phyloP scores from a whole-genome alignment of 2,888 invertebrate genomes.

The Mesorhabditis belari region DNA sequence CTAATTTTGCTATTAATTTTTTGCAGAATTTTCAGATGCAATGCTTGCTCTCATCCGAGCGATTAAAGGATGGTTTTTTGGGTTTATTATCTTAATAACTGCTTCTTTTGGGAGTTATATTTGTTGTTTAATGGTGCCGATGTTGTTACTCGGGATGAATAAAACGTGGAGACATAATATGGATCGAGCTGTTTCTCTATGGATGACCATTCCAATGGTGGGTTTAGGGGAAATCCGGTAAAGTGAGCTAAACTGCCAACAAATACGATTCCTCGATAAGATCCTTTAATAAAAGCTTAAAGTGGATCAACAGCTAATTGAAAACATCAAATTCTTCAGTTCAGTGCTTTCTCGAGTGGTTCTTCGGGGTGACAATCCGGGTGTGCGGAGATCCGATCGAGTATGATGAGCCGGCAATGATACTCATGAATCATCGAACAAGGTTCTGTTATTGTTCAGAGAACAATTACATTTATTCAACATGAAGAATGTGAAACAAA shows the following conservation, averaged over 20 bases:
- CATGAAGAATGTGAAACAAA: too few species aligned
- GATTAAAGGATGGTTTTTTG: constrained; percentile 39
- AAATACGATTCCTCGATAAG: too few species aligned
- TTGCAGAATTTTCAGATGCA: not conserved
- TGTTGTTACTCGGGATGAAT: constrained; percentile 35
- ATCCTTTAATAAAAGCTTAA: too few species aligned
- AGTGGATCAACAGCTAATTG: not conserved
- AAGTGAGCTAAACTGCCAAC: too few species aligned
- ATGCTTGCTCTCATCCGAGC: constrained; percentile 24
- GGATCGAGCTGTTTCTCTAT: constrained; percentile 50
- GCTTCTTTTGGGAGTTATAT: constrained; percentile 47
- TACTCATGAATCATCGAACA: constrained; percentile 70
- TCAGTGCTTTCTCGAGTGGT: constrained; percentile 46
- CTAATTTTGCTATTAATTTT: too few species aligned
- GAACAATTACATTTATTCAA: too few species aligned
- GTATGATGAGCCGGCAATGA: constrained; percentile 67
- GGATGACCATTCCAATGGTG: constrained; percentile 52
- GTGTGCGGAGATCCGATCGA: constrained; percentile 48
- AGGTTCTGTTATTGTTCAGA: too few species aligned
- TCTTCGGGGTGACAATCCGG: constrained; percentile 43
- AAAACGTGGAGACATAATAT: constrained; percentile 38
- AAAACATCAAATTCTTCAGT: constrained; percentile 7
- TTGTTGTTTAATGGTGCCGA: constrained; percentile 41
- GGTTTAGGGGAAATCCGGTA: too few species aligned
- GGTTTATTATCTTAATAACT: constrained; percentile 29